Conservation (phyloP, 2,113 vertebrate species). For the Cebus imitator region DNA sequence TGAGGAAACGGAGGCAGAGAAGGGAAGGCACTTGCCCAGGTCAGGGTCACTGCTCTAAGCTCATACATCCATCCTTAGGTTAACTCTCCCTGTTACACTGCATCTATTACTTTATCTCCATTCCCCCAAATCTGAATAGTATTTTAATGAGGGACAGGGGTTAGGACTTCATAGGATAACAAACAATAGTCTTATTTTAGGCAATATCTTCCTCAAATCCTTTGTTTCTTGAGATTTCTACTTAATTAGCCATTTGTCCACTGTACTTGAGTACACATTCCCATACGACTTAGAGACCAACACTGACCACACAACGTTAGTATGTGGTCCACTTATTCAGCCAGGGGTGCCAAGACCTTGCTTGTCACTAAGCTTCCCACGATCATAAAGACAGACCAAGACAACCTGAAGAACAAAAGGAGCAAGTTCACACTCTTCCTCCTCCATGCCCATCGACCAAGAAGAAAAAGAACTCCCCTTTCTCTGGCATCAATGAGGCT, state of each 20-base stretch:
- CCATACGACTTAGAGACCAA: fast-evolving
- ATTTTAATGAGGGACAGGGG: neutral
- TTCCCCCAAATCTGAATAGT: neutral
- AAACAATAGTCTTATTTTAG: neutral
- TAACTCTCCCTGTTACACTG: neutral
- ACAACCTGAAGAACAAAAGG: too few species aligned
- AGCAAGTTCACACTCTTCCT: neutral
- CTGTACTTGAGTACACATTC: neutral
- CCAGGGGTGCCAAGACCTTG: neutral
- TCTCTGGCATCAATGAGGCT: fast-evolving
- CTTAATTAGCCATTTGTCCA: neutral
- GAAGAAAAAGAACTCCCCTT: neutral
- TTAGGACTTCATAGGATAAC: neutral
- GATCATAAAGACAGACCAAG: neutral
- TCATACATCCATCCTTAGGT: neutral
- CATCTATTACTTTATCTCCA: neutral
- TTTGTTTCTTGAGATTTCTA: neutral
- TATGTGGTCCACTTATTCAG: neutral
- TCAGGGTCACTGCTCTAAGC: neutral
- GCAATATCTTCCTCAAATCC: neutral
- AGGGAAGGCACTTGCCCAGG: neutral
- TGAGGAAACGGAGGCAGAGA: neutral
- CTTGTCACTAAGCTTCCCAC: neutral
- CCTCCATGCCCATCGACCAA: fast-evolving
- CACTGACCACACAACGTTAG: neutral